phyloP scores from a whole-genome alignment of 2,888 invertebrate species.

The Thera britannica region DNA sequence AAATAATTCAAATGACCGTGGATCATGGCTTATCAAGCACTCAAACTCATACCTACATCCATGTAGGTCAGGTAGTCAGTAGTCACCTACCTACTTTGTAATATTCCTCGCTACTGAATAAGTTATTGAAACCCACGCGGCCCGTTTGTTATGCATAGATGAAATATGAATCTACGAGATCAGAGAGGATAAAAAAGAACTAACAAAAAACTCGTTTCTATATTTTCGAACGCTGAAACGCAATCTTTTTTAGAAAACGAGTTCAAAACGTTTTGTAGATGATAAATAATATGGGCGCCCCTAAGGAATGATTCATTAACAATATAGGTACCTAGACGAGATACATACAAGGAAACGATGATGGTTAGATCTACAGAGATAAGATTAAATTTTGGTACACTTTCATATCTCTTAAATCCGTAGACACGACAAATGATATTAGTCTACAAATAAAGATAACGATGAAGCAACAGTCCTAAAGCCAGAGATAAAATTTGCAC shows the following conservation, averaged over 20 bases:
- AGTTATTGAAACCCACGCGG: neutral
- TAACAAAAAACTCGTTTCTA: neutral
- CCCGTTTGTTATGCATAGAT: too few species aligned
- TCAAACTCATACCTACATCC: neutral
- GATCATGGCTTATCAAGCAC: slow-evolving; percentile 19
- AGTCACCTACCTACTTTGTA: neutral
- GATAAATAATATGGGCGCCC: neutral
- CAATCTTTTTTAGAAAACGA: neutral
- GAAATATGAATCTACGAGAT: too few species aligned
- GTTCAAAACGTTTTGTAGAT: neutral
- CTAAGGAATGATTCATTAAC: slow-evolving; percentile 30
- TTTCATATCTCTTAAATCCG: slow-evolving; percentile 47
- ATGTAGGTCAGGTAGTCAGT: too few species aligned
- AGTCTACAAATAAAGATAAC: slow-evolving; percentile 53
- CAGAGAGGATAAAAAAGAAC: too few species aligned
- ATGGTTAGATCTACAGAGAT: slow-evolving; percentile 17
- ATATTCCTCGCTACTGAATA: neutral
- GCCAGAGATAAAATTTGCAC: slow-evolving; percentile 32
- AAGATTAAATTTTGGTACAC: slow-evolving; percentile 41
- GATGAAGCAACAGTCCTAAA: slow-evolving; percentile 7
- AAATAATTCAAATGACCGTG: slow-evolving; percentile 16
- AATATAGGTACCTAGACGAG: neutral
- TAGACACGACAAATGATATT: slow-evolving; percentile 44
- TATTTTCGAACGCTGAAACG: neutral
- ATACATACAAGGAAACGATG: slow-evolving; percentile 27